A percentile compares a stretch with the other conserved stretches of the same genome.
Conservation (phyloP, 2,113 vertebrate species). For the pig (Sus scrofa) region T2T-Sscrofa CM000818.6:110397001-110397500, state of each 20-base stretch:
- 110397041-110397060: neutral
- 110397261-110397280: neutral
- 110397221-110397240: neutral
- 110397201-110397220: neutral
- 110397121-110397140: neutral
- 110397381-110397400: neutral
- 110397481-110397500: neutral
- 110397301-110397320: neutral
- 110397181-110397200: neutral
- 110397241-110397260: neutral
- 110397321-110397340: constrained; percentile 16
- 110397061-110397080: neutral
- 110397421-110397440: neutral
- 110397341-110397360: constrained; percentile 54
- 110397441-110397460: neutral
- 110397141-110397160: neutral
- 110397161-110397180: neutral
- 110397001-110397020: neutral
- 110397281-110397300: neutral
- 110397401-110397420: neutral
- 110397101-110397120: neutral
- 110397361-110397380: neutral
- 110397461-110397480: neutral
- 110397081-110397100: neutral
- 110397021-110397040: neutral